phyloP scores from a whole-genome alignment of 2,113 vertebrate species.

The Nycticebus coucang region DNA sequence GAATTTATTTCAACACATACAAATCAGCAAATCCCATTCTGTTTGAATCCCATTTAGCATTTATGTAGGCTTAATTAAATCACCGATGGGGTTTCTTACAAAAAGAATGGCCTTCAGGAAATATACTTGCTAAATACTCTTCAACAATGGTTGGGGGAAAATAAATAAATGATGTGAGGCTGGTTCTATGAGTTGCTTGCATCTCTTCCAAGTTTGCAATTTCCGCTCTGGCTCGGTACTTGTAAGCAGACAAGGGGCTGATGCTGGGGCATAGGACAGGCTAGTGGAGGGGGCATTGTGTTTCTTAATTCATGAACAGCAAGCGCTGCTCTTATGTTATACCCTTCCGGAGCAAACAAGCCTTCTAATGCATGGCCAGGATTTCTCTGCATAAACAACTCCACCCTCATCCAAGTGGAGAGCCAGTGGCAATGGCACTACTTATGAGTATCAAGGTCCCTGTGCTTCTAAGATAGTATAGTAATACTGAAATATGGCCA shows the following conservation, averaged over 20 bases:
- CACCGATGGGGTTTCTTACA: conserved; percentile 43
- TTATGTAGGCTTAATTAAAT: conserved; percentile 72
- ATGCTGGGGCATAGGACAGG: neutral
- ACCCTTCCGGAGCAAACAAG: neutral
- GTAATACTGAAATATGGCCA: neutral
- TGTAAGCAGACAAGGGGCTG: conserved; percentile 27
- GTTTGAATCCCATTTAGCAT: neutral
- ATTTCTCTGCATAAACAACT: neutral
- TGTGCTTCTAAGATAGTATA: neutral
- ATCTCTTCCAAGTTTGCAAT: conserved; percentile 61
- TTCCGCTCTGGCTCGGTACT: conserved; percentile 47
- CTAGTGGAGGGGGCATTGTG: neutral
- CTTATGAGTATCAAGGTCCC: neutral
- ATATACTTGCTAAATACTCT: conserved; percentile 54
- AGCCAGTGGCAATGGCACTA: neutral
- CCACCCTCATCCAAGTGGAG: neutral
- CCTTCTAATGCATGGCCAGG: neutral
- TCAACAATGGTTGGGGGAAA: conserved; percentile 12
- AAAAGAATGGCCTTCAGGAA: conserved; percentile 52
- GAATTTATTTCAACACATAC: conserved; percentile 72
- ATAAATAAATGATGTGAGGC: neutral
- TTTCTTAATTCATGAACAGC: conserved; percentile 44
- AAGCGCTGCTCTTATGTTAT: neutral
- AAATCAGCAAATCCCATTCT: conserved; percentile 72
- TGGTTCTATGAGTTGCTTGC: neutral